A percentile compares a stretch with the other conserved stretches of the same genome.
phyloP scores from a whole-genome alignment of 2,797 vertebrate species.

The Rousettus madagascariensis region DNA sequence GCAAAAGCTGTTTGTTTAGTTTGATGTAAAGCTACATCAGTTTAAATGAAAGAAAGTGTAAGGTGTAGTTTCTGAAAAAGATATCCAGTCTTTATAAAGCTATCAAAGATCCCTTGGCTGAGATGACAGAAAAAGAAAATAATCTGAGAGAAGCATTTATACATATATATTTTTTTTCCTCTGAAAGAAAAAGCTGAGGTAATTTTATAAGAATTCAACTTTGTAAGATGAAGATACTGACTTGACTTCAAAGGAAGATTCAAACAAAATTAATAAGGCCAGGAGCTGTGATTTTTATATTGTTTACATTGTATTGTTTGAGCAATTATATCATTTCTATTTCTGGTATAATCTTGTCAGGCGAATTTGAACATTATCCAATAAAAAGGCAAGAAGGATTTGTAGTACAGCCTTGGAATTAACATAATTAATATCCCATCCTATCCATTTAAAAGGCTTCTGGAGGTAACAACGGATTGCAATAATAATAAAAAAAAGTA shows the following conservation, averaged over 20 bases:
- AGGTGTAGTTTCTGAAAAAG: constrained; percentile 11
- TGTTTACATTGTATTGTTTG: constrained; percentile 27
- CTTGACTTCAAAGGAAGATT: neutral
- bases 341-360: neutral
- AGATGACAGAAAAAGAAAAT: constrained; percentile 4
- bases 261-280: neutral
- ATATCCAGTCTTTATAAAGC: neutral
- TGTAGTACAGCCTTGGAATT: neutral
- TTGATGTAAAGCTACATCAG: neutral
- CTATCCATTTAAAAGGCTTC: neutral
- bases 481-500: neutral
- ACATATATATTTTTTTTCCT: neutral
- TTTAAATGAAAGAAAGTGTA: neutral
- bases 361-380: constrained; percentile 26
- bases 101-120: neutral
- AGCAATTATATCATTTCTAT: neutral
- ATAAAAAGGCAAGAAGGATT: constrained; percentile 12
- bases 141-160: neutral
- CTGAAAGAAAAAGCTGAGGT: constrained; percentile 11
- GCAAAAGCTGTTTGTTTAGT: neutral
- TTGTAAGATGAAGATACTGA: neutral
- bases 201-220: neutral
- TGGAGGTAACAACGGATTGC: neutral
- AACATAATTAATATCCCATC: neutral
- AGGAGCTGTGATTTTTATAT: neutral